Percentiles rank a stretch among this genome's conserved stretches.
Conservation (phyloP, 53 echinoderm and acorn worm genomes). For the Crossaster papposus region DNA sequence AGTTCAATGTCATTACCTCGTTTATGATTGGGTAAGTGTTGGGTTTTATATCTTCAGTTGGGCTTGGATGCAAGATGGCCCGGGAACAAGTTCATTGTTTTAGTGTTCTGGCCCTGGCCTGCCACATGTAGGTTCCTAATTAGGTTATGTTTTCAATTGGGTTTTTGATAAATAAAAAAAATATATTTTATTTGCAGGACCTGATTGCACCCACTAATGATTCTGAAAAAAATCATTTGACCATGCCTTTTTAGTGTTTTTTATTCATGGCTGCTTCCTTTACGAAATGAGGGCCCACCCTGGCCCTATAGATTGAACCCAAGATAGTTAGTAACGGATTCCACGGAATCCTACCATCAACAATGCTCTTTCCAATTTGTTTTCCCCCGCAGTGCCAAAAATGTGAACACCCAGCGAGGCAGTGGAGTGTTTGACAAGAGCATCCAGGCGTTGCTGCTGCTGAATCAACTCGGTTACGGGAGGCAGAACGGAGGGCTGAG, state of each 20-base stretch:
- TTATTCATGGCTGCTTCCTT: too few relatives aligned
- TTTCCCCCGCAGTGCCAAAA: slow-evolving; percentile 72
- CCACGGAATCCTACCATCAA: background rate
- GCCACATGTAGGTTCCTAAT: background rate
- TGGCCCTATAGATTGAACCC: too few relatives aligned
- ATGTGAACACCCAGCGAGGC: slow-evolving; percentile 87
- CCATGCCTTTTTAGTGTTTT: too few relatives aligned
- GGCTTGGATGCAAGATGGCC: slow-evolving; percentile 41
- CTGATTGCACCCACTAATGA: too few relatives aligned
- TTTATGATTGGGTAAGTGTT: too few relatives aligned
- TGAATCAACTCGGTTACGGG: slow-evolving; percentile 83
- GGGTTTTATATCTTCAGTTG: too few relatives aligned
- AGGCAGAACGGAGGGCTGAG: slow-evolving; percentile 55
- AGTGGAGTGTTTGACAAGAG: slow-evolving; percentile 87
- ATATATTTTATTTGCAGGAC: too few relatives aligned
- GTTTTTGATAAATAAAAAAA: background rate
- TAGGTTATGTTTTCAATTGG: background rate
- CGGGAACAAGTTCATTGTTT: slow-evolving; percentile 61
- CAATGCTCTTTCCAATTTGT: background rate
- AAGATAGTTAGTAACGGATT: too few relatives aligned
- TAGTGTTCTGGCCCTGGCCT: slow-evolving; percentile 73
- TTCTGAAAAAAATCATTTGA: too few relatives aligned
- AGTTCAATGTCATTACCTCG: too few relatives aligned
- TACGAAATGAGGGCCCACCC: too few relatives aligned
- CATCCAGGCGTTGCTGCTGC: slow-evolving; percentile 73